Evolutionary conservation across 2,888 invertebrate genomes (phyloP), one percentile per base, ranked within the genome.

Genomic region (Lepidocyrtoides sp.): DNA sequence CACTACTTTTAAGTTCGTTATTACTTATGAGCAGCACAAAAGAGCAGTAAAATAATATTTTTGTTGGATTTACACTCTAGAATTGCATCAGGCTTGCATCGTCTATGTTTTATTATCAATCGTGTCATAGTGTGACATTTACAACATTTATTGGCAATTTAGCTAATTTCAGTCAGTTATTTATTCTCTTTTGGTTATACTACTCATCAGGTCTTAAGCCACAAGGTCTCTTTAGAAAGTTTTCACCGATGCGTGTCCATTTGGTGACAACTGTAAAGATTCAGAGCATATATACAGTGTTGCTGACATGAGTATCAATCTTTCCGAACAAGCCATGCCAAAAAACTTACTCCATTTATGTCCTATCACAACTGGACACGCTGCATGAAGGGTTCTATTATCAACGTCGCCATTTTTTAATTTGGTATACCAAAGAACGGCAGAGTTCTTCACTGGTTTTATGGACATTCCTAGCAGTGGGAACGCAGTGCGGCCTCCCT

Each of bases 341-440:
- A 23, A 20, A 95, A n/a, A 91, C 94, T 93, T 93, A 95, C 95
- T 95, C 95, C 95, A 95, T 93, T 95, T 95, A 17, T 95, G 94
- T 20, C 95, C 95, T 20, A 17, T 75, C 7, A 92, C 63, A 0
- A 87, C 85, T 20, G 95, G 95, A 93, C 95, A 95, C 26, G 95
- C 95, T 23, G 95, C 95, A 93, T 95, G 95, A n/a, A 95, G 87
- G 17, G 95, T 95, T 77, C 94, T 93, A 57, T 94, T 94, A 86
- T 95, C 95, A 23, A 95, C 95, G 36, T 95, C 95, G 14, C 95
- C 95, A 94, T 94, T 95, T 91, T 94, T 94, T 81, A 94, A 93
- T n/a, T 95, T 93, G 89, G 95, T 95, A 92, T 95, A 95, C 95
- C 95, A 95, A 91, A 95, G 95, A 41, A 95, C 95, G 72, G 95